Evolutionary conservation across 2,113 vertebrate species (phyloP).

Genomic region (Oreochromis spilurus): DNA sequence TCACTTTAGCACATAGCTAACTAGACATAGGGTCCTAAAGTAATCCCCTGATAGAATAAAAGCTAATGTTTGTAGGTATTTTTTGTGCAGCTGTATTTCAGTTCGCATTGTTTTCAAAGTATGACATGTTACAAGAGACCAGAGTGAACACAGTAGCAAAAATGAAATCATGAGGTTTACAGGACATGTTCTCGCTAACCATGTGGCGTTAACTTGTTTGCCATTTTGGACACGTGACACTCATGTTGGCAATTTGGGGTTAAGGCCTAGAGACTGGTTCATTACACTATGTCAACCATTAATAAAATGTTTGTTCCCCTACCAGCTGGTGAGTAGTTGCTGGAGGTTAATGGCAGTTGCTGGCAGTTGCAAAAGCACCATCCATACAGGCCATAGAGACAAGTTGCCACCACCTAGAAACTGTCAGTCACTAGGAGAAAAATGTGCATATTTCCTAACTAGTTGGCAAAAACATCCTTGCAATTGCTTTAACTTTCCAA

Average conservation of each 20-base stretch:
- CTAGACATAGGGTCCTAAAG: neutral
- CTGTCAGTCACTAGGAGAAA: neutral
- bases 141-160: neutral
- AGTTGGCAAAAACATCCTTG: neutral
- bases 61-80: neutral
- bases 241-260: neutral
- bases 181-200: neutral
- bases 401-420: neutral
- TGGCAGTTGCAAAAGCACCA: neutral
- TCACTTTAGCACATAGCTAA: neutral
- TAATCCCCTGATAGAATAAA: neutral
- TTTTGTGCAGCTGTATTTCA: neutral
- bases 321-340: neutral
- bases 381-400: neutral
- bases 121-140: neutral
- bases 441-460: neutral
- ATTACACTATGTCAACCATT: neutral
- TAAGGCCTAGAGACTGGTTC: fast-evolving
- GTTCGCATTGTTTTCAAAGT: neutral
- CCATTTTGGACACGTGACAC: neutral
- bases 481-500: neutral
- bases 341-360: neutral
- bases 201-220: neutral
- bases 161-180: neutral
- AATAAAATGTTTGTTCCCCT: neutral